phyloP scores from a whole-genome alignment of 1,140 invertebrate genomes.

The Neodiprion pinetum region DNA sequence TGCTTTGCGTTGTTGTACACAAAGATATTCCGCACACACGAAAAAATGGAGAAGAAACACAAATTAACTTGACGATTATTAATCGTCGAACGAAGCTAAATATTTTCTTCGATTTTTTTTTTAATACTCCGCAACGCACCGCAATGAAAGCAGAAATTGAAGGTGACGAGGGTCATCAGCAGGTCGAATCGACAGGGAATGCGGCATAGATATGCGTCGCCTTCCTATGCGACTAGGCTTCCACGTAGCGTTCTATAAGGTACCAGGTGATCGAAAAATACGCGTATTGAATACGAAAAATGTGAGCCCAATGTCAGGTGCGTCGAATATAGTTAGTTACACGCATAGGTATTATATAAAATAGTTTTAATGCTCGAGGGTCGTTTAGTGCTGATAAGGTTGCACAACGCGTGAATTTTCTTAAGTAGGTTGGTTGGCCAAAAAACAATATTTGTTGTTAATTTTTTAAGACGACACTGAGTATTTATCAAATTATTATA shows the following conservation, averaged over 20 bases:
- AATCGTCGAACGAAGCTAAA: too few relatives aligned
- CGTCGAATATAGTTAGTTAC: not conserved
- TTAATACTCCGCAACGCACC: not conserved
- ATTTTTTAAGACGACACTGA: too few relatives aligned
- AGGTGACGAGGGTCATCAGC: not conserved
- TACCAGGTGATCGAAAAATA: slow-evolving; percentile 14
- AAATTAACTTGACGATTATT: too few relatives aligned
- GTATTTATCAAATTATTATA: too few relatives aligned
- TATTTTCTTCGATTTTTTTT: too few relatives aligned
- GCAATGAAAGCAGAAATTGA: not conserved
- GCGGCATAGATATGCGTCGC: not conserved
- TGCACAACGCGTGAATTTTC: slow-evolving; percentile 29
- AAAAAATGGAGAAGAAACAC: too few relatives aligned
- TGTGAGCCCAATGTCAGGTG: slow-evolving; percentile 39
- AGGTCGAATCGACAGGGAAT: not conserved
- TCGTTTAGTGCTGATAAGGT: slow-evolving; percentile 26
- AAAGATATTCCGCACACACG: too few relatives aligned
- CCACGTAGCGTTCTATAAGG: slow-evolving; percentile 7
- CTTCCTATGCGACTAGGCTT: not conserved
- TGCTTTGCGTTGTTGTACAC: too few relatives aligned
- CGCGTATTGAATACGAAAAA: slow-evolving; percentile 46
- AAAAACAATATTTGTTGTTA: too few relatives aligned
- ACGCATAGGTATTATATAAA: not conserved
- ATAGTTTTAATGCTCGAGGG: slow-evolving; percentile 23
- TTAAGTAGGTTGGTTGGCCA: too few relatives aligned